A percentile compares a stretch with the other conserved stretches of the same genome.
Conservation (phyloP, 2,797 vertebrate species). For the Coranthus polyacanthus region DNA sequence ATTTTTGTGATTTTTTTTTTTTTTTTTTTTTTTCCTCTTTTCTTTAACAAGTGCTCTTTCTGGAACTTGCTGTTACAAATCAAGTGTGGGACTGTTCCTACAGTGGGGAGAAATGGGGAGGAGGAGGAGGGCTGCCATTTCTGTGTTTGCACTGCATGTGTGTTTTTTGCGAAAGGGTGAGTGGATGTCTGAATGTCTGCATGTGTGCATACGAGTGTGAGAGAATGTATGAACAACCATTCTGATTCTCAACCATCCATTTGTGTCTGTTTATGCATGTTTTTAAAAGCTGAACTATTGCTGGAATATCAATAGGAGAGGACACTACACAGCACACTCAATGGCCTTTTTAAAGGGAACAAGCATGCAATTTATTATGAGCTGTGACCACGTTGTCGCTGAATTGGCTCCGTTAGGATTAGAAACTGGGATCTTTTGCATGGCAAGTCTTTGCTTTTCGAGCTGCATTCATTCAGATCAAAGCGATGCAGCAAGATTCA, state of each 20-base stretch:
- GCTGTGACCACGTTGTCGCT: constrained; percentile 47
- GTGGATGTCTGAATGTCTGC: constrained; percentile 38
- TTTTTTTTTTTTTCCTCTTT: constrained; percentile 12
- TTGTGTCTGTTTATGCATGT: constrained; percentile 59
- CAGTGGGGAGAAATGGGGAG: constrained; percentile 29
- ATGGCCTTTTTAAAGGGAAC: constrained; percentile 74
- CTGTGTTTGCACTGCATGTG: constrained; percentile 76
- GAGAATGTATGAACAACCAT: constrained; percentile 71
- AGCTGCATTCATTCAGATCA: constrained; percentile 41
- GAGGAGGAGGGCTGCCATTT: constrained; percentile 66
- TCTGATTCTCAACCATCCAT: constrained; percentile 74
- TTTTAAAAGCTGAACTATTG: constrained; percentile 57
- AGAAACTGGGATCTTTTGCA: constrained; percentile 48
- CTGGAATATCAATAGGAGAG: constrained; percentile 56
- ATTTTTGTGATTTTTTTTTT: constrained; percentile 37
- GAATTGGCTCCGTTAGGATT: constrained; percentile 45
- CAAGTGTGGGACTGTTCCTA: constrained; percentile 76
- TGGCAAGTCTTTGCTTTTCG: constrained; percentile 59
- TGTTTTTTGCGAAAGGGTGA: constrained; percentile 31
- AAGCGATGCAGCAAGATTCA: constrained; percentile 45
- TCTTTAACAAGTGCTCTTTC: constrained; percentile 88
- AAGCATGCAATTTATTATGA: constrained; percentile 57
- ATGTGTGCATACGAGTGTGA: constrained; percentile 46
- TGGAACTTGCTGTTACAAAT: constrained; percentile 88
- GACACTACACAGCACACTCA: constrained; percentile 69